Evolutionary conservation across 2,888 invertebrate genomes (phyloP), one percentile per base, ranked within the genome.

Genomic region (Pinctada fucata): DNA sequence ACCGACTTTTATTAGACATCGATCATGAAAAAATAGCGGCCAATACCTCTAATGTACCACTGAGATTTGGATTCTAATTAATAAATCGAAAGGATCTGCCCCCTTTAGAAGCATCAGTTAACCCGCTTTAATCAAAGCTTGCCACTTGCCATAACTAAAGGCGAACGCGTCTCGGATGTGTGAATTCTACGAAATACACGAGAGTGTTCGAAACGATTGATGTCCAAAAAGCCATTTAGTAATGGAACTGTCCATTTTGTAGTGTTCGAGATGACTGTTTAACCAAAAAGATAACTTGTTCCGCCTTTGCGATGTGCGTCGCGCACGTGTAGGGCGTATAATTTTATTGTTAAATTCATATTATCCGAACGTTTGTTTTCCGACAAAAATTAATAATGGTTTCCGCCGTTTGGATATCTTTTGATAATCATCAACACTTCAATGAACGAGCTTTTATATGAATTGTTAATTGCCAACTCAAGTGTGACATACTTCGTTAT

Each of bases 31-130:
- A 78, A 82, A 80, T 83, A 82, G 83, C 77, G 85, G 83, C 84
- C 84, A 82, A 82, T 82, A 79, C 73, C 78, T 74, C 79, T 81
- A 76, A 81, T 80, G 81, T 80, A 83, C 82, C 86, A 78, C 72
- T 78, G 82, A 81, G 82, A 83, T 74, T 83, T 79, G 80, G 75
- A 66, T 74, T 82, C 82, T 84, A 85, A 86, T 86, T 85, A 85
- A 84, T 85, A 84, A 82, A 79, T 79, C 79, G 72, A 13, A 76
- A 51, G 79, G 78, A 50, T 51, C 66, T 67, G 71, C 76, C 78
- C 72, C 70, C 64, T 69, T 51, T 68, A 52, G 65, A 58, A 70
- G 70, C 69, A 76, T 76, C 74, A 79, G 65, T 79, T 81, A 78
- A 81, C 83, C 82, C 75, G 73, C 77, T 79, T 84, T 84, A 83